A percentile compares a stretch with the other conserved stretches of the same genome.
These are phyloP conservation scores for Ridgeia piscesae DNA, from an alignment of 1,140 invertebrate genomes.

Conservation along the genomic window DNA sequence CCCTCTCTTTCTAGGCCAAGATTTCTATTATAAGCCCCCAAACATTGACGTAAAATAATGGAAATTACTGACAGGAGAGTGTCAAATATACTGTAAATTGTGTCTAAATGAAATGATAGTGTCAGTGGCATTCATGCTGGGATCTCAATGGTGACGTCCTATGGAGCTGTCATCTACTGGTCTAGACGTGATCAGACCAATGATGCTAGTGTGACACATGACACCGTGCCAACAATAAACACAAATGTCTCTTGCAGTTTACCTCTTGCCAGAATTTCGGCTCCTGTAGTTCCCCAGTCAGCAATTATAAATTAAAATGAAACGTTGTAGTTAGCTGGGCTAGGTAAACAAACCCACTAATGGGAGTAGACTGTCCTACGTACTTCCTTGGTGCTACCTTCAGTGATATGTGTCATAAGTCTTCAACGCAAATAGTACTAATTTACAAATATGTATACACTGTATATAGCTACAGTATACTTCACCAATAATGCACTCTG, in stretches of 20 bases:
- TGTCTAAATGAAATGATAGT: neutral
- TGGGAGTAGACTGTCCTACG: neutral
- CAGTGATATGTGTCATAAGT: no score
- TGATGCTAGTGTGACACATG: neutral
- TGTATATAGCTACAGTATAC: neutral
- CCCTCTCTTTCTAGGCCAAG: no score
- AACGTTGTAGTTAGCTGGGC: neutral
- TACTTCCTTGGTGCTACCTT: neutral
- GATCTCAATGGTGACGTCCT: no score
- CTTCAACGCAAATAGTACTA: neutral
- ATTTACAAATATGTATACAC: neutral
- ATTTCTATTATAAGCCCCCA: no score
- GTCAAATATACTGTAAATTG: no score
- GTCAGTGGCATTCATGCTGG: neutral
- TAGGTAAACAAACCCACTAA: neutral
- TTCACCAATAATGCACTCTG: neutral
- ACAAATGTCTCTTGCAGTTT: neutral
- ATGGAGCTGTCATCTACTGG: neutral
- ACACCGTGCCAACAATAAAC: neutral
- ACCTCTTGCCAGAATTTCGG: constrained; percentile 18
- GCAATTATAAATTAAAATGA: neutral
- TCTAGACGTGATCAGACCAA: neutral
- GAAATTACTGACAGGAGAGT: no score
- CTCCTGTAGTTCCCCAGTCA: neutral
- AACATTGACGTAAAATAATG: no score